These are phyloP conservation scores for Lampris megalopsis DNA, from an alignment of 2,113 vertebrate species.

Conservation along the genomic window DNA sequence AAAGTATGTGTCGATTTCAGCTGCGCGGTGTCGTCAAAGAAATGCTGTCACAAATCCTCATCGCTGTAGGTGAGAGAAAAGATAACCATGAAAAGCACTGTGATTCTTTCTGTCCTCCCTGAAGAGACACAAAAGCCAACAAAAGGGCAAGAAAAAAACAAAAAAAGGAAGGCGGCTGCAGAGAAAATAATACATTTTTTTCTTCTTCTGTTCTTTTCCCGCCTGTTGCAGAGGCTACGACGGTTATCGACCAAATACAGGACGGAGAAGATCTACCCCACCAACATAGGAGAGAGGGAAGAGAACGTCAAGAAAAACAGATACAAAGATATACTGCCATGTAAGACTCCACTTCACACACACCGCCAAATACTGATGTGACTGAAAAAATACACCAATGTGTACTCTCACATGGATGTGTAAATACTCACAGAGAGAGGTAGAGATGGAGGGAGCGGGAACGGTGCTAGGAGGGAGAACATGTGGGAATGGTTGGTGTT, in stretches of 20 bases:
- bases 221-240: slow-evolving; percentile 89
- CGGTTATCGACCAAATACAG: slow-evolving; percentile 97
- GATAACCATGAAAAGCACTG: neutral
- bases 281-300: slow-evolving; percentile 94
- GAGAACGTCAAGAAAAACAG: slow-evolving; percentile 99
- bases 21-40: no score
- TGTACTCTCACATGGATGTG: neutral
- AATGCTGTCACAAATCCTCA: neutral
- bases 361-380: neutral
- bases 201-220: slow-evolving; percentile 4
- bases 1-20: no score
- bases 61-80: neutral
- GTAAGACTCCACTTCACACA: slow-evolving; percentile 83
- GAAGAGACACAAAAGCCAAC: neutral
- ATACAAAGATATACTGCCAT: slow-evolving; percentile 99
- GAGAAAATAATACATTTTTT: no score
- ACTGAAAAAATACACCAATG: neutral
- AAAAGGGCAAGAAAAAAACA: neutral
- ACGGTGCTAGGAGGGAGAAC: no score
- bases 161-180: no score
- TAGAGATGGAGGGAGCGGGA: no score
- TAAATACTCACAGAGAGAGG: neutral
- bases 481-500: no score
- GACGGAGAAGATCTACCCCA: slow-evolving; percentile 98
- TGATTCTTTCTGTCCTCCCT: neutral